phyloP scores from a whole-genome alignment of 2,113 vertebrate species.

The Falcunculus frontatus region DNA sequence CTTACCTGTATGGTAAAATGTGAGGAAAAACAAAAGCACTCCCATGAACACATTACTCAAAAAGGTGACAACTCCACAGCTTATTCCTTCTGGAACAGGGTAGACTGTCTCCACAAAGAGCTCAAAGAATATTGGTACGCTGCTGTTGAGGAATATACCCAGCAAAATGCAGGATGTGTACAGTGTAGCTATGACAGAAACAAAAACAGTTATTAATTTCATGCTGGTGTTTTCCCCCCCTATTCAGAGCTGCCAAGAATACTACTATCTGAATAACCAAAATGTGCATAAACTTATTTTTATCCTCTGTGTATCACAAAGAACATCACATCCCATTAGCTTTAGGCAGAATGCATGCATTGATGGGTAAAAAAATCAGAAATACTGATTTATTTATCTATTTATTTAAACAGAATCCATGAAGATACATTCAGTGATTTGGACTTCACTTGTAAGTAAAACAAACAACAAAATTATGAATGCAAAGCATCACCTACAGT shows the following conservation, averaged over 20 bases:
- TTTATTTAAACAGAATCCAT: background rate
- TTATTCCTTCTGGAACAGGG: slow-evolving; percentile 97
- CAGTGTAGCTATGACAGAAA: slow-evolving; percentile 81
- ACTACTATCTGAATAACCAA: background rate
- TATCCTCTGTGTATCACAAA: background rate
- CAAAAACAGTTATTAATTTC: slow-evolving; percentile 14
- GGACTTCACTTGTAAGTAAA: background rate
- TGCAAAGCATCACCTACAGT: background rate
- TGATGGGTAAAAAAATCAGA: background rate
- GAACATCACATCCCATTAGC: background rate
- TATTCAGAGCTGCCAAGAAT: background rate
- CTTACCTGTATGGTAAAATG: slow-evolving; percentile 93
- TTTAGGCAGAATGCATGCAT: background rate
- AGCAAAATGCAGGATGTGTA: slow-evolving; percentile 95
- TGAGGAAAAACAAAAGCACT: slow-evolving; percentile 91
- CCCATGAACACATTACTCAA: slow-evolving; percentile 93
- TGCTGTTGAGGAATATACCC: slow-evolving; percentile 95
- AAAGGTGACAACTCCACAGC: slow-evolving; percentile 95
- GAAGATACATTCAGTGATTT: background rate
- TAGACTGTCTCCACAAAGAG: slow-evolving; percentile 97
- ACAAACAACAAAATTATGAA: background rate
- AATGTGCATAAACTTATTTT: background rate
- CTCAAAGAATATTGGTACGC: slow-evolving; percentile 95
- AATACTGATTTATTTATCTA: background rate
- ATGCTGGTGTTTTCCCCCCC: background rate